Evolutionary conservation across 2,888 invertebrate genomes (phyloP).

Genomic region (Caenorhabditis afra): DNA sequence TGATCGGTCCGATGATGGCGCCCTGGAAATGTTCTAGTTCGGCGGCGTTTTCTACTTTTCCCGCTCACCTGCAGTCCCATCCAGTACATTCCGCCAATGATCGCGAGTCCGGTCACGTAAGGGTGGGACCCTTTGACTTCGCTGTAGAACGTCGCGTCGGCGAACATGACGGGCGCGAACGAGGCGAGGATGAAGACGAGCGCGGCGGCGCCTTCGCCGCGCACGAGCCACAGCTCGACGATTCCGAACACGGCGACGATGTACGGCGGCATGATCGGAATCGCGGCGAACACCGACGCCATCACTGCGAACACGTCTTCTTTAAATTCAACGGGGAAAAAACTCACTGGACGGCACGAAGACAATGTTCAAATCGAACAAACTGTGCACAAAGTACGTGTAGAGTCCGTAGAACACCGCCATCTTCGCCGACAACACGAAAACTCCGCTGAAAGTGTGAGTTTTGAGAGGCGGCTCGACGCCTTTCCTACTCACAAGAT

Average conservation of each 20-base stretch:
- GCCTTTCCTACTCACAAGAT: conserved; percentile 82
- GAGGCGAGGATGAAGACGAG: conserved; percentile 87
- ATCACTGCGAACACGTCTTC: conserved; percentile 84
- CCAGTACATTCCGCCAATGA: conserved; percentile 98
- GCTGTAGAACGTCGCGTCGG: conserved; percentile 95
- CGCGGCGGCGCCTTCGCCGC: conserved; percentile 81
- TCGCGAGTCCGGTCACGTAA: conserved; percentile 95
- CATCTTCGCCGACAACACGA: conserved; percentile 96
- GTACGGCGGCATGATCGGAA: conserved; percentile 96
- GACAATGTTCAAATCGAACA: conserved; percentile 94
- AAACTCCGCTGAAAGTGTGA: conserved; percentile 88
- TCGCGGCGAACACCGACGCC: conserved; percentile 93
- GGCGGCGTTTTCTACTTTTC: too few species aligned
- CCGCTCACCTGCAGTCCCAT: conserved; percentile 89
- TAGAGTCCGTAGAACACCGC: conserved; percentile 96
- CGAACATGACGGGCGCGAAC: conserved; percentile 91
- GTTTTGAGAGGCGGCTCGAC: too few species aligned
- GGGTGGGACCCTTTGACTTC: conserved; percentile 98
- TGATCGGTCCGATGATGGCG: conserved; percentile 94
- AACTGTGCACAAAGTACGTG: conserved; percentile 96
- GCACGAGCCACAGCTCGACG: conserved; percentile 92
- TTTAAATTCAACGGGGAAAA: neutral
- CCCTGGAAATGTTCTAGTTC: conserved; percentile 84
- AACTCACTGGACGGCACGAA: conserved; percentile 84
- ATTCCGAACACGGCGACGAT: conserved; percentile 95